Percentiles rank a stretch among this genome's conserved stretches.
These are phyloP conservation scores for Upupa epops DNA, from an alignment of 2,113 vertebrate species.

Conservation along the genomic window DNA sequence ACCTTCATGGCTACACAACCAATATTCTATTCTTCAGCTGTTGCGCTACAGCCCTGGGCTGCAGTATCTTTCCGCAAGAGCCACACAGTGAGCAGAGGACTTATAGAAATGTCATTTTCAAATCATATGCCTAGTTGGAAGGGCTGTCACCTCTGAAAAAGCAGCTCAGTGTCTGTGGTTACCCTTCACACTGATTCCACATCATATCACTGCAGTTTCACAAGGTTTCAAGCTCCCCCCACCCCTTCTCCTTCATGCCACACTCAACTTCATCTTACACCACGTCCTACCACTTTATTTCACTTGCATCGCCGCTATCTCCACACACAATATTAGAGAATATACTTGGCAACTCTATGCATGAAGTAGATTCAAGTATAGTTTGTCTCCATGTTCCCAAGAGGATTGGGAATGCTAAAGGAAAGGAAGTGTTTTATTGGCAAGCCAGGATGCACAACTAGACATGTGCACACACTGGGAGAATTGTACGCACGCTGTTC, in stretches of 20 bases:
- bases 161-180: not conserved
- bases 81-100: not conserved
- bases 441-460: not conserved
- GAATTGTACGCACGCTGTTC: not conserved
- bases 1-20: not conserved
- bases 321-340: not conserved
- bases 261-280: not conserved
- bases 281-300: not conserved
- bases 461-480: rapidly evolving
- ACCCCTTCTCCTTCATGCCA: not conserved
- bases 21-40: not conserved
- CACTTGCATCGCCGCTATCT: no score
- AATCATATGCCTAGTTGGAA: not conserved
- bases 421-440: rapidly evolving
- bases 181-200: not conserved
- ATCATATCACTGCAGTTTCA: not conserved
- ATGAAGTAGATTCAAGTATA: not conserved
- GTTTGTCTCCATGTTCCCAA: not conserved
- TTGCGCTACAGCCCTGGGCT: not conserved
- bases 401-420: not conserved
- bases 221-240: not conserved
- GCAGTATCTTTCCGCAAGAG: not conserved
- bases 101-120: not conserved
- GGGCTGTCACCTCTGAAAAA: not conserved
- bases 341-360: not conserved